Evolutionary conservation across 2,888 invertebrate genomes (phyloP).

Genomic region (Eupeodes luniger): DNA sequence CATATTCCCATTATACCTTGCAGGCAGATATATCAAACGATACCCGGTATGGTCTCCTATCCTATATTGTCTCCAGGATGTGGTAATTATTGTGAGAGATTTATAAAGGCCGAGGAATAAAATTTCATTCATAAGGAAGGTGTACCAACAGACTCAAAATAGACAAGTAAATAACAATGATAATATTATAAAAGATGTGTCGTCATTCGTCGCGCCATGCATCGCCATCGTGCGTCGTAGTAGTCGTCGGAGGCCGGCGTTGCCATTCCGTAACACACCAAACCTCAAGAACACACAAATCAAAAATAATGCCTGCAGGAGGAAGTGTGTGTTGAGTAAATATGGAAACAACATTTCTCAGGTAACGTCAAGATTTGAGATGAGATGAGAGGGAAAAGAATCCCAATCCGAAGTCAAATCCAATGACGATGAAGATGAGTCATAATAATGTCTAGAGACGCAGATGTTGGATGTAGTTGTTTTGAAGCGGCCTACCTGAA

Average conservation of each 20-base stretch:
- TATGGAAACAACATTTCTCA: slow-evolving; percentile 43
- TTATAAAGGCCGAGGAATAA: slow-evolving; percentile 12
- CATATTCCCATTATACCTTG: neutral
- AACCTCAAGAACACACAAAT: neutral
- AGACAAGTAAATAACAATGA: slow-evolving; percentile 18
- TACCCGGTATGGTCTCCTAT: too few species aligned
- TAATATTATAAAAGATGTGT: slow-evolving; percentile 20
- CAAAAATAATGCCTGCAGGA: slow-evolving; percentile 17
- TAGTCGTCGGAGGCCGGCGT: neutral
- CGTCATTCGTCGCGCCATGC: neutral
- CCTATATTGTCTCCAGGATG: slow-evolving; percentile 12
- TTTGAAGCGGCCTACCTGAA: neutral
- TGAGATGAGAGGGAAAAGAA: slow-evolving; percentile 5
- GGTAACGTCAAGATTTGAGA: slow-evolving; percentile 22
- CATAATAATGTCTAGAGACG: slow-evolving; percentile 31
- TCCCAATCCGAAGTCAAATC: too few species aligned
- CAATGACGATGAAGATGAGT: slow-evolving; percentile 41
- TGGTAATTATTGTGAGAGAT: slow-evolving; percentile 40
- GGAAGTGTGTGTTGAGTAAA: slow-evolving; percentile 68
- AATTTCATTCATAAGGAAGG: slow-evolving; percentile 11
- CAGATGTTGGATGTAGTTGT: slow-evolving; percentile 38
- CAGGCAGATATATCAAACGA: neutral
- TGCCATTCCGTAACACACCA: neutral
- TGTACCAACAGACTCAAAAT: neutral
- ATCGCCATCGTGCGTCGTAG: neutral